Evolutionary conservation across 2,797 vertebrate species (phyloP).

Genomic region (Phyllotis vaccarum): DNA sequence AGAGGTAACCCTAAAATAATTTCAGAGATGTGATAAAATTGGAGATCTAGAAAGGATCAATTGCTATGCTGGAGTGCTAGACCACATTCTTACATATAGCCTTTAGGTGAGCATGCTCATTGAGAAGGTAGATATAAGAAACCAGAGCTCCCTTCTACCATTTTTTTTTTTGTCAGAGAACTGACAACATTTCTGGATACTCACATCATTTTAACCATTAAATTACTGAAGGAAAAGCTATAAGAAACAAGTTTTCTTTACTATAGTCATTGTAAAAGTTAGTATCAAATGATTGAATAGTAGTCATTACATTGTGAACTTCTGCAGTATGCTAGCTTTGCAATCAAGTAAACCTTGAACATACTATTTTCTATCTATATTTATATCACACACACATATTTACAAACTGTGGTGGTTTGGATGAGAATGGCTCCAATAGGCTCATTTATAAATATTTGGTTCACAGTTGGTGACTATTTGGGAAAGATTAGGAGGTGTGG

Average conservation of each 20-base stretch:
- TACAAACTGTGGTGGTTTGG: not conserved
- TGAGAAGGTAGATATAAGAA: not conserved
- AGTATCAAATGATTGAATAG: not conserved
- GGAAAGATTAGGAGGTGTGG: not conserved
- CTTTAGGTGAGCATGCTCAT: not conserved
- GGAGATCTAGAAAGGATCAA: not conserved
- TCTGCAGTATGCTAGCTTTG: not conserved
- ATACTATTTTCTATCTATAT: not conserved
- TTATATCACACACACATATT: not conserved
- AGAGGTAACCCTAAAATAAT: not conserved
- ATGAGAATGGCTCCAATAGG: not conserved
- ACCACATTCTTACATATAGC: not conserved
- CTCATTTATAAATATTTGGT: not conserved
- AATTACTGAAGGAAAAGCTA: not conserved
- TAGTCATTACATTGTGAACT: not conserved
- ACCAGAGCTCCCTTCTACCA: not conserved
- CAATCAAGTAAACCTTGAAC: slow-evolving; percentile 18
- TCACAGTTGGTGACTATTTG: not conserved
- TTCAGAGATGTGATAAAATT: not conserved
- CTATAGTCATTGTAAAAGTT: not conserved
- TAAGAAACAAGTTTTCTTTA: slow-evolving; percentile 4
- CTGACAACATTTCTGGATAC: not conserved
- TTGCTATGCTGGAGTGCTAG: not conserved
- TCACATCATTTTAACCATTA: not conserved
- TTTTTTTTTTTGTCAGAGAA: not conserved